Evolutionary conservation across 2,888 invertebrate genomes (phyloP), one percentile per base, ranked within the genome.

Genomic region (Hyalella azteca): DNA sequence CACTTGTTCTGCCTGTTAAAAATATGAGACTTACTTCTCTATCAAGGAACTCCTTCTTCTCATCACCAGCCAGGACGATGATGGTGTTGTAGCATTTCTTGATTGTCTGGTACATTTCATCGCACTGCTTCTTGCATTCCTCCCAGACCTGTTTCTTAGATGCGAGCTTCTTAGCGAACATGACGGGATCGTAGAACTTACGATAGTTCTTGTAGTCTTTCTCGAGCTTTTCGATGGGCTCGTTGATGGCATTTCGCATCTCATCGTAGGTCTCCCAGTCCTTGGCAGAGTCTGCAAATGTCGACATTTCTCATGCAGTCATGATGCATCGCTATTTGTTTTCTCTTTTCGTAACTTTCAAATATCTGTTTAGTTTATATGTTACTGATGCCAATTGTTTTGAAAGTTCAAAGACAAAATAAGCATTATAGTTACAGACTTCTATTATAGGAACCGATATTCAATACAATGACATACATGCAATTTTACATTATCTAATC

Each of bases 21-120:
- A n/a, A n/a, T n/a, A n/a, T n/a, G n/a, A n/a, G n/a, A 29, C 80
- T 49, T 19, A 82, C 84, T 82, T 84, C 85, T 54, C 81, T 85
- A 78, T 85, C 83, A 32, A 85, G 78, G 81, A 83, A 84, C 7
- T 85, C 83, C 59, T 85, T 85, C 82, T 85, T 85, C 50, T 85
- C 85, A 3, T 83, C 84, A 36, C 84, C 84, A n/a, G 84, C 84
- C n/a, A 84, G 73, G 41, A 84, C 79, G n/a, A 84, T 82, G 81
- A 84, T 84, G 59, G 84, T 84, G 15, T 11, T 50, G 77, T 84
- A 84, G 36, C 82, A 82, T 60, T 78, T 84, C 81, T 84, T 81
- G 48, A 82, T 84, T 59, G 50, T 79, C 0, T 73, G 78, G 29
- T 78, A 50, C 81, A 81, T 79, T 15, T 84, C 81, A n/a, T 84